These are phyloP conservation scores for Aphidius ervi DNA, from an alignment of 1,140 invertebrate species.

Conservation along the genomic window DNA sequence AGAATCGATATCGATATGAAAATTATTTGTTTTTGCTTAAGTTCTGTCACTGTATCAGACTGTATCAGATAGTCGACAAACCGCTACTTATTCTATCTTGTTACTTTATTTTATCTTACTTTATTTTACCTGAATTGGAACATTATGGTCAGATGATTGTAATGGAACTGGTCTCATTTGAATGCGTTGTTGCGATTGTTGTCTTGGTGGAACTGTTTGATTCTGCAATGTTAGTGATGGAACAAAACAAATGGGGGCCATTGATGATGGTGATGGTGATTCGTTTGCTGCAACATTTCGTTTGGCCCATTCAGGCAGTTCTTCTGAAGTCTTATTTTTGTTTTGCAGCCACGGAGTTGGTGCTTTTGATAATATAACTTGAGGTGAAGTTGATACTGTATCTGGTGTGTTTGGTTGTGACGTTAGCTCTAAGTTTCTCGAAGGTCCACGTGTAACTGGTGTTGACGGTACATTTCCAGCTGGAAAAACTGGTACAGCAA, in stretches of 20 bases:
- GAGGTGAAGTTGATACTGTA: constrained; percentile 49
- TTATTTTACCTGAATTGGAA: constrained; percentile 39
- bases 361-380: constrained; percentile 52
- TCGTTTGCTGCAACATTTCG: constrained; percentile 28
- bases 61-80: too few relatives aligned
- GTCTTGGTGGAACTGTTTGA: constrained; percentile 56
- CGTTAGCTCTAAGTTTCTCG: constrained; percentile 14
- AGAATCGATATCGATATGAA: too few relatives aligned
- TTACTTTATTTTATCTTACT: too few relatives aligned
- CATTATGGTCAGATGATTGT: constrained; percentile 32
- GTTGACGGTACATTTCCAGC: constrained; percentile 55
- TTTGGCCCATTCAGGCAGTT: constrained; percentile 52
- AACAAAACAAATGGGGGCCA: constrained; percentile 15
- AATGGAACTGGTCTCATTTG: constrained; percentile 24
- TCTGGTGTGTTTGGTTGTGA: constrained; percentile 38
- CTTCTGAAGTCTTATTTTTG: constrained; percentile 45
- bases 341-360: constrained; percentile 61
- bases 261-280: constrained; percentile 30
- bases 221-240: constrained; percentile 37
- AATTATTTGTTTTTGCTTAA: too few relatives aligned
- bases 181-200: constrained; percentile 33
- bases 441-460: constrained; percentile 33
- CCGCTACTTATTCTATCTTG: too few relatives aligned
- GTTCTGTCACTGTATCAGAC: too few relatives aligned
- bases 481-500: constrained; percentile 68